Evolutionary conservation across 1,140 invertebrate species (phyloP).

Genomic region (Ceratosolen fusciceps): DNA sequence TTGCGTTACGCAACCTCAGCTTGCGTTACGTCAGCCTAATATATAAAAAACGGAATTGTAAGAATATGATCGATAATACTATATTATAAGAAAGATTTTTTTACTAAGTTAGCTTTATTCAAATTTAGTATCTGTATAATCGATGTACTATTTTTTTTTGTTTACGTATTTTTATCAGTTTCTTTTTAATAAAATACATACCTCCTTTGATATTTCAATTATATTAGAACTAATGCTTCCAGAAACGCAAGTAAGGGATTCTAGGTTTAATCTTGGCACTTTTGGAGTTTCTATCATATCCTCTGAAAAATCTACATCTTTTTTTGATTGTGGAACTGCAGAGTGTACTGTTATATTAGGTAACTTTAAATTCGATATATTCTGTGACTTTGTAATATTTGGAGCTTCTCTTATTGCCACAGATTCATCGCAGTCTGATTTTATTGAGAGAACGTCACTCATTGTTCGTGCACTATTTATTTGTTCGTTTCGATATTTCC

Average conservation of each 20-base stretch:
- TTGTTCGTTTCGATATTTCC: conserved; percentile 64
- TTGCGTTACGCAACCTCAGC: no score
- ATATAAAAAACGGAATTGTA: no score
- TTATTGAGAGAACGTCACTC: conserved; percentile 79
- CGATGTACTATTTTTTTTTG: no score
- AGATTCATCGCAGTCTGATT: conserved; percentile 73
- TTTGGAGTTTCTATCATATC: conserved; percentile 50
- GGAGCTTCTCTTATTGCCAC: conserved; percentile 60
- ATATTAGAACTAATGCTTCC: conserved; percentile 45
- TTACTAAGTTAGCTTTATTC: no score
- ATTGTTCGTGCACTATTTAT: conserved; percentile 77
- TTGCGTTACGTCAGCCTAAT: no score
- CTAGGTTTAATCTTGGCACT: conserved; percentile 60
- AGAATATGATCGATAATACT: no score
- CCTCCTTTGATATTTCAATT: conserved; percentile 36
- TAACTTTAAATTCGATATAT: conserved; percentile 58
- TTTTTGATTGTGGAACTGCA: conserved; percentile 28
- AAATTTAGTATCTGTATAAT: no score
- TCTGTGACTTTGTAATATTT: conserved; percentile 54
- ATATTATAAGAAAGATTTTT: no score
- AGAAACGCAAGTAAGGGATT: conserved; percentile 50
- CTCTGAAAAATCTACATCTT: conserved; percentile 40
- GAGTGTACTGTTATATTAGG: background rate
- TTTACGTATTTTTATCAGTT: no score
- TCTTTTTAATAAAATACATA: no score